These are phyloP conservation scores for Cinclus cinclus DNA, from an alignment of 2,113 vertebrate genomes.

Conservation along the genomic window DNA sequence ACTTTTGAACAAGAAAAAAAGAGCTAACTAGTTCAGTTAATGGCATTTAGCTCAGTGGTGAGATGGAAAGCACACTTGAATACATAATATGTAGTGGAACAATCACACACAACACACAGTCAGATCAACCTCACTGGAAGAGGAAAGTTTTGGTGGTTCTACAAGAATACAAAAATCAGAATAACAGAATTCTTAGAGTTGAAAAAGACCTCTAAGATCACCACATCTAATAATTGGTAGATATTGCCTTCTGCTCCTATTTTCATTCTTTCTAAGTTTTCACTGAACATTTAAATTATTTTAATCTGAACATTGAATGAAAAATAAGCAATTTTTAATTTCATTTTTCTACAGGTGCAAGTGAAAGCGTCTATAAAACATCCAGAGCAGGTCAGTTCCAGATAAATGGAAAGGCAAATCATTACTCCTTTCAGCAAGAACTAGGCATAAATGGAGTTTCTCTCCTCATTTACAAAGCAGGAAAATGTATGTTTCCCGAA, in stretches of 20 bases:
- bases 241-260: neutral
- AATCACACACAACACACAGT: accelerated
- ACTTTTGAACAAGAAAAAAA: neutral
- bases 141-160: neutral
- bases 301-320: neutral
- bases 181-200: neutral
- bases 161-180: neutral
- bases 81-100: neutral
- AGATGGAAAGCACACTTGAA: neutral
- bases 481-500: neutral
- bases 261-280: neutral
- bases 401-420: neutral
- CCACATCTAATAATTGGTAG: neutral
- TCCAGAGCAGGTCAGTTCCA: neutral
- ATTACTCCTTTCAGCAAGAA: neutral
- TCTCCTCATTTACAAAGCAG: neutral
- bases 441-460: neutral
- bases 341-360: neutral
- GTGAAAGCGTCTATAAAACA: neutral
- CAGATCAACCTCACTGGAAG: neutral
- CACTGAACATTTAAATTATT: neutral
- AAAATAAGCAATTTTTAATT: neutral
- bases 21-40: neutral
- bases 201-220: neutral
- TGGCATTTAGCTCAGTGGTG: neutral